These are phyloP conservation scores for Glomeris maerens DNA, from an alignment of 1,140 invertebrate species.

Conservation along the genomic window DNA sequence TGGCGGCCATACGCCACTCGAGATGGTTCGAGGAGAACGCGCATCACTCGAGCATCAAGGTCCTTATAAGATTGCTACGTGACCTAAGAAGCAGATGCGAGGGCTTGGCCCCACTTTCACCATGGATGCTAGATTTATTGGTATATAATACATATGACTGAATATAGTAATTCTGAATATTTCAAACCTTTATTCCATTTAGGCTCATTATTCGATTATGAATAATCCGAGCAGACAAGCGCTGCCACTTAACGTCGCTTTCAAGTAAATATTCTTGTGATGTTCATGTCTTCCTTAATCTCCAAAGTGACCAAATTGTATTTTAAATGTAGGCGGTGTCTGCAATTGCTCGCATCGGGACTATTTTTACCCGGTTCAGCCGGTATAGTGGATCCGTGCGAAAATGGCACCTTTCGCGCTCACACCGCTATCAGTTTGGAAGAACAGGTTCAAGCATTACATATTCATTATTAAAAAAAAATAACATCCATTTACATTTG, in stretches of 20 bases:
- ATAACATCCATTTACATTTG: background rate
- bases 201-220: slow-evolving; percentile 91
- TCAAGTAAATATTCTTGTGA: slow-evolving; percentile 17
- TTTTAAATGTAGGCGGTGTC: slow-evolving; percentile 45
- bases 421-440: slow-evolving; percentile 85
- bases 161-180: background rate
- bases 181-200: slow-evolving; percentile 18
- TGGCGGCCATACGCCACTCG: slow-evolving; percentile 82
- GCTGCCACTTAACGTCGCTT: slow-evolving; percentile 51
- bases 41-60: slow-evolving; percentile 92
- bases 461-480: background rate
- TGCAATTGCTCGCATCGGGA: slow-evolving; percentile 84
- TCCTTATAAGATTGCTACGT: slow-evolving; percentile 77
- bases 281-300: background rate
- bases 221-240: slow-evolving; percentile 88
- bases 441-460: slow-evolving; percentile 47
- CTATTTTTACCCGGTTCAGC: slow-evolving; percentile 89
- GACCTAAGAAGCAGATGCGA: slow-evolving; percentile 79
- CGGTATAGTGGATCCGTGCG: slow-evolving; percentile 86
- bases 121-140: slow-evolving; percentile 92
- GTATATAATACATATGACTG: slow-evolving; percentile 28
- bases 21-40: slow-evolving; percentile 98
- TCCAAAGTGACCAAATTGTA: no score
- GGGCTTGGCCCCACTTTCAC: slow-evolving; percentile 74
- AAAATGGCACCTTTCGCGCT: slow-evolving; percentile 70